Percentiles rank a stretch among this genome's conserved stretches.
Evolutionary conservation across 92 coral and sea anemone genomes (phyloP).

Genomic region (Bergia sp.): DNA sequence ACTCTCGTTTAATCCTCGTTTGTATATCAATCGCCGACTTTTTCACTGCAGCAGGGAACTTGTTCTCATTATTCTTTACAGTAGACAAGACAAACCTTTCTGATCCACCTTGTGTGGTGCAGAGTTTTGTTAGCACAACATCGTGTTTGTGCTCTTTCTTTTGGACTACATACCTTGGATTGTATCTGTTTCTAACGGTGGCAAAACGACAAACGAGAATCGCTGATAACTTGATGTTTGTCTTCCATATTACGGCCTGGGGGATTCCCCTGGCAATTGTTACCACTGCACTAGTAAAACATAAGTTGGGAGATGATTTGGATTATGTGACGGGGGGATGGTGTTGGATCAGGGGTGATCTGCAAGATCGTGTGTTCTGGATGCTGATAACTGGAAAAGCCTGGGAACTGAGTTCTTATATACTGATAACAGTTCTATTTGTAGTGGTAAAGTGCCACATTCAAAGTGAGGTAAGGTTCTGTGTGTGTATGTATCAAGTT

Average conservation of each 20-base stretch:
- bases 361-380: conserved; percentile 57
- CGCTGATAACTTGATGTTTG: conserved; percentile 68
- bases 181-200: conserved; percentile 69
- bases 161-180: conserved; percentile 91
- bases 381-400: conserved; percentile 89
- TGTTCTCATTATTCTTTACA: conserved; percentile 40
- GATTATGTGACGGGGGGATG: conserved; percentile 71
- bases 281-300: conserved; percentile 52
- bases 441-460: conserved; percentile 71
- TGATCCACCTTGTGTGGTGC: conserved; percentile 54
- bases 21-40: conserved; percentile 92
- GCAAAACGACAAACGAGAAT: conserved; percentile 56
- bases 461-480: conserved; percentile 75
- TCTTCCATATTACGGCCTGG: conserved; percentile 85
- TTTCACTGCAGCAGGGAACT: conserved; percentile 74
- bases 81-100: background rate
- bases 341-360: conserved; percentile 77
- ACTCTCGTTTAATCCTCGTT: conserved; percentile 83
- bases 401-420: conserved; percentile 85
- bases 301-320: conserved; percentile 69
- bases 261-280: conserved; percentile 70
- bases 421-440: conserved; percentile 66
- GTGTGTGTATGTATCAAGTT: background rate
- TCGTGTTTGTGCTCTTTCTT: conserved; percentile 92
- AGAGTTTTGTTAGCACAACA: conserved; percentile 82